These are phyloP conservation scores for Onychorhynchus coronatus DNA, from an alignment of 2,113 vertebrate genomes.

Conservation along the genomic window DNA sequence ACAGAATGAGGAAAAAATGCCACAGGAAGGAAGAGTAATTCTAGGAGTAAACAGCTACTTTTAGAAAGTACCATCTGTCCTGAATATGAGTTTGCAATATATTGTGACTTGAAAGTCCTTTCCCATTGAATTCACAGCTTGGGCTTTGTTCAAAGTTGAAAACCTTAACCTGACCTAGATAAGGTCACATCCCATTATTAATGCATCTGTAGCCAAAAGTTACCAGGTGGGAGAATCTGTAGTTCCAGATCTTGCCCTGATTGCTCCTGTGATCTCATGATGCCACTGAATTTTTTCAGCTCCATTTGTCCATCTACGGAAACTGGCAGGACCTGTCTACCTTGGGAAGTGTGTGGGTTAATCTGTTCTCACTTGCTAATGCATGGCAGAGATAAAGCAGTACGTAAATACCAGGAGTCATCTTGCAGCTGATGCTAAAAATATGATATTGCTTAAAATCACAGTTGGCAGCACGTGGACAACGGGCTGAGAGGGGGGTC, in stretches of 20 bases:
- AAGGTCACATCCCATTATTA: not conserved
- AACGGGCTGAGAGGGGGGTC: not conserved
- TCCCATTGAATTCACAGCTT: not conserved
- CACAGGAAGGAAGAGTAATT: slow-evolving; percentile 65
- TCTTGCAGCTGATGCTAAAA: not conserved
- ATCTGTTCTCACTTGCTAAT: not conserved
- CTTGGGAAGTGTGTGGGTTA: not conserved
- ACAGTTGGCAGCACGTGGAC: not conserved
- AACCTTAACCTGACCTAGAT: not conserved
- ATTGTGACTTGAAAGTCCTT: slow-evolving; percentile 9
- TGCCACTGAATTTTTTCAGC: not conserved
- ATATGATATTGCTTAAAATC: not conserved
- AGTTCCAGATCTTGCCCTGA: not conserved
- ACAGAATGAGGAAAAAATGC: slow-evolving; percentile 32
- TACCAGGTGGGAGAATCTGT: not conserved
- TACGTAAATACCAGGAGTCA: fast-evolving
- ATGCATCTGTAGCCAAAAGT: not conserved
- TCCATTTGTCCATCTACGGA: not conserved
- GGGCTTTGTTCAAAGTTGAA: not conserved
- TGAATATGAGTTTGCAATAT: not conserved
- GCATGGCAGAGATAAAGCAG: not conserved
- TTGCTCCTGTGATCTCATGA: not conserved
- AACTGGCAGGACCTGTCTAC: not conserved
- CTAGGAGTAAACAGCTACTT: slow-evolving; percentile 61
- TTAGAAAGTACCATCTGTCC: slow-evolving; percentile 60